Evolutionary conservation across 2,888 invertebrate species (phyloP), one percentile per base, ranked within the genome.

Genomic region (Epinotia demarniana): DNA sequence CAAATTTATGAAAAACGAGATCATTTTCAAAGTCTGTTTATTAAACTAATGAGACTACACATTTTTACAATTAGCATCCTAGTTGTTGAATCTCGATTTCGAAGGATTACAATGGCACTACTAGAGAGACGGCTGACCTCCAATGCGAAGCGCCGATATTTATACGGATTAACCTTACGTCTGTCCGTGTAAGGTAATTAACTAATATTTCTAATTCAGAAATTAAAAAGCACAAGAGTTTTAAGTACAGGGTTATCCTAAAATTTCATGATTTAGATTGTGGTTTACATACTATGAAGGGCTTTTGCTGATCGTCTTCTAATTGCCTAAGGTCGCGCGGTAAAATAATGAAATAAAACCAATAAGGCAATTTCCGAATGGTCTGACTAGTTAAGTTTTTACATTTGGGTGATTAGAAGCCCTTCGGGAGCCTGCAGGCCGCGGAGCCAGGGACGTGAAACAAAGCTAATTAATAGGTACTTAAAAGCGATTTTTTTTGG

Each of bases 1-100:
- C 86, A 92, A 89, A 88, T 89, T 89, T 81, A 82, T 82, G 85
- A 86, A 85, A 88, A 86, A 89, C 89, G 89, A 92, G 90, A 89
- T 89, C 89, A 89, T 87, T 83, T 83, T 83, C 82, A 85, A 82
- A 85, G 82, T 81, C 85, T 83, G 87, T 90, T 88, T 83, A 87
- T 89, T 88, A 86, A 88, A 90, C 87, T 74, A 78, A 77, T 69
- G 68, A 76, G 75, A 75, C 69, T 68, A 77, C 58, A 46, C 68
- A 74, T 77, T 77, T 77, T 72, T 77, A 70, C 64, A 73, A 70
- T 73, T 61, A 70, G 58, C 66, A 73, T 60, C 62, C 73, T 73
- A 70, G 73, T 70, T 63, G 63, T 70, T 60, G 61, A 57, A 63
- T 72, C 73, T 73, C 76, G 73, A 60, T 58, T 70, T 66, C 72